Evolutionary conservation across 2,888 invertebrate species (phyloP).

Genomic region (Argynnis bischoffii): DNA sequence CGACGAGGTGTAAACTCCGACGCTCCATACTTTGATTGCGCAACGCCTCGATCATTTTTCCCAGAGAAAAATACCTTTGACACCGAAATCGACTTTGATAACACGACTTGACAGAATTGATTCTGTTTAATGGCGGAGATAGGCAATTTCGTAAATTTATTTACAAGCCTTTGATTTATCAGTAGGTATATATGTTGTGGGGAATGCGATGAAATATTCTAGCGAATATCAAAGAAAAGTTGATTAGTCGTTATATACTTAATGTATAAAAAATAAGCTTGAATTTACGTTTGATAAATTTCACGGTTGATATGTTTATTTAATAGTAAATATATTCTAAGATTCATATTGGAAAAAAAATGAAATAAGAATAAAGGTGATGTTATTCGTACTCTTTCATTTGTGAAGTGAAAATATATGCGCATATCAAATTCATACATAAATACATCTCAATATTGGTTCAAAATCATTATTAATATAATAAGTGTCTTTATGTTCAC

Average conservation of each 20-base stretch:
- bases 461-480: too few species aligned
- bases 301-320: too few species aligned
- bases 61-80: constrained; percentile 41
- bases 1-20: constrained; percentile 32
- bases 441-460: too few species aligned
- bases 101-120: constrained; percentile 29
- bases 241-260: constrained; percentile 11
- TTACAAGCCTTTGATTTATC: constrained; percentile 27
- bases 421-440: too few species aligned
- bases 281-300: neutral
- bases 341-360: too few species aligned
- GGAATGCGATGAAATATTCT: neutral
- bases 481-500: too few species aligned
- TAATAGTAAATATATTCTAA: too few species aligned
- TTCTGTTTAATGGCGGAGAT: constrained; percentile 35
- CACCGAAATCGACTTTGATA: constrained; percentile 33
- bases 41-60: constrained; percentile 34
- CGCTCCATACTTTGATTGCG: constrained; percentile 30
- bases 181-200: neutral
- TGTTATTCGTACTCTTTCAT: too few species aligned
- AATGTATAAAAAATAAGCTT: constrained; percentile 12
- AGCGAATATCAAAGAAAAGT: constrained; percentile 1
- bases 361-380: too few species aligned
- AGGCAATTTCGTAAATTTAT: constrained; percentile 36
- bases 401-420: too few species aligned